A percentile compares a stretch with the other conserved stretches of the same genome.
These are phyloP conservation scores for Paraplagusia blochii DNA, from an alignment of 2,113 vertebrate species.

Conservation along the genomic window DNA sequence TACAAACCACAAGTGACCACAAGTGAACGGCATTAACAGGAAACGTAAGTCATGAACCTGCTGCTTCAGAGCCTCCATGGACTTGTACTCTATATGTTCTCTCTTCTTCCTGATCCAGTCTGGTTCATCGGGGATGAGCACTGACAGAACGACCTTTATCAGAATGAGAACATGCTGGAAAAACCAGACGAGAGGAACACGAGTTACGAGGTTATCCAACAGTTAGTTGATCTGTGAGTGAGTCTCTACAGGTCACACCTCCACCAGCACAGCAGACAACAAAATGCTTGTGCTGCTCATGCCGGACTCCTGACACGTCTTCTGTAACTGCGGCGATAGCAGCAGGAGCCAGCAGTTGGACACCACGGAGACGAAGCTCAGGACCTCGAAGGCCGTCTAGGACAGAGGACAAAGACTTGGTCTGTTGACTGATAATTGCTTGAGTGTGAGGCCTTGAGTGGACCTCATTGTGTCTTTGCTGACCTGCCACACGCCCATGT, in stretches of 20 bases:
- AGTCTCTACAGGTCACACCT: constrained; percentile 58
- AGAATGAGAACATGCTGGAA: constrained; percentile 75
- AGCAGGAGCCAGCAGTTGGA: constrained; percentile 82
- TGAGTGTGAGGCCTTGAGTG: not conserved
- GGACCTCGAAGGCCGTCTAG: constrained; percentile 77
- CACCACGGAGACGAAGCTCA: constrained; percentile 77
- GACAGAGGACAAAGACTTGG: not conserved
- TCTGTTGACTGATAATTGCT: not conserved
- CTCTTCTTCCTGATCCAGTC: constrained; percentile 74
- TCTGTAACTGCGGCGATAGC: constrained; percentile 71
- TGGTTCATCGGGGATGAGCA: constrained; percentile 79
- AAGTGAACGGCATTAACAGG: too few relatives aligned
- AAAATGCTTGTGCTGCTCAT: constrained; percentile 59
- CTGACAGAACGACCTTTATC: constrained; percentile 69
- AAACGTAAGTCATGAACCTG: constrained; percentile 54
- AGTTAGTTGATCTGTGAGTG: not conserved
- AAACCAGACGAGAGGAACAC: constrained; percentile 6
- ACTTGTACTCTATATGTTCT: constrained; percentile 72
- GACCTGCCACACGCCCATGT: constrained; percentile 82
- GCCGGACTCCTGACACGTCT: constrained; percentile 50
- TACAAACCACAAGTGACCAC: too few relatives aligned
- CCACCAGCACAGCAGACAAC: constrained; percentile 67
- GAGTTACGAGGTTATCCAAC: not conserved
- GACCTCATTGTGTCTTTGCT: constrained; percentile 4
- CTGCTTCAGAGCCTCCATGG: constrained; percentile 72